Evolutionary conservation across 2,113 vertebrate genomes (phyloP).

Genomic region (Actenoides lindsayi): DNA sequence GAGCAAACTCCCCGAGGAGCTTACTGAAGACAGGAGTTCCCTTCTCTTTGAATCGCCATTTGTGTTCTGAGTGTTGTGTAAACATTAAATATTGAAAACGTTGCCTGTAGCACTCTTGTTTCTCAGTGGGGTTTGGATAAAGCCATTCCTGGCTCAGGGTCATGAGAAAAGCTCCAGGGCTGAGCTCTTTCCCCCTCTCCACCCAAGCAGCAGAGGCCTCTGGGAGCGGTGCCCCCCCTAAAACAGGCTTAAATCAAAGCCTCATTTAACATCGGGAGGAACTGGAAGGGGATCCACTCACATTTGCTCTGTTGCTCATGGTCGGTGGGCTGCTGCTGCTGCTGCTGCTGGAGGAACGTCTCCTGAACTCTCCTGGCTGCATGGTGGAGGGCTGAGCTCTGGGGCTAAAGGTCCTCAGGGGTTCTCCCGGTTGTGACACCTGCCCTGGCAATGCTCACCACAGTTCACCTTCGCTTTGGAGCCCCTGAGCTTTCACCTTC

Average conservation of each 20-base stretch:
- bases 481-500: not conserved
- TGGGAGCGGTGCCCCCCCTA: not conserved
- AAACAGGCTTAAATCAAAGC: not conserved
- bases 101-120: conserved; percentile 17
- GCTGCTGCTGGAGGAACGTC: not conserved
- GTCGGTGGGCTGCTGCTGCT: not conserved
- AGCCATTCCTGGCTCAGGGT: not conserved
- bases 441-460: not conserved
- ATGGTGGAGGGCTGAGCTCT: not conserved
- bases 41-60: conserved; percentile 8
- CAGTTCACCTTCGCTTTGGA: not conserved
- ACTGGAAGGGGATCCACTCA: not conserved
- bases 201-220: not conserved
- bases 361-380: rapidly evolving
- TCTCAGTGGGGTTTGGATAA: not conserved
- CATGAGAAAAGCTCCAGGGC: not conserved
- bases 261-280: not conserved
- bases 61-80: conserved; percentile 23
- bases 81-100: conserved; percentile 20
- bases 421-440: rapidly evolving
- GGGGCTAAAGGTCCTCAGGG: not conserved
- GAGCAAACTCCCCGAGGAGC: not conserved
- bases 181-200: not conserved
- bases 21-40: not conserved
- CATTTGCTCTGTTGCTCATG: rapidly evolving